These are phyloP conservation scores for Chaetorhynchus papuensis DNA, from an alignment of 2,113 vertebrate species.

Conservation along the genomic window DNA sequence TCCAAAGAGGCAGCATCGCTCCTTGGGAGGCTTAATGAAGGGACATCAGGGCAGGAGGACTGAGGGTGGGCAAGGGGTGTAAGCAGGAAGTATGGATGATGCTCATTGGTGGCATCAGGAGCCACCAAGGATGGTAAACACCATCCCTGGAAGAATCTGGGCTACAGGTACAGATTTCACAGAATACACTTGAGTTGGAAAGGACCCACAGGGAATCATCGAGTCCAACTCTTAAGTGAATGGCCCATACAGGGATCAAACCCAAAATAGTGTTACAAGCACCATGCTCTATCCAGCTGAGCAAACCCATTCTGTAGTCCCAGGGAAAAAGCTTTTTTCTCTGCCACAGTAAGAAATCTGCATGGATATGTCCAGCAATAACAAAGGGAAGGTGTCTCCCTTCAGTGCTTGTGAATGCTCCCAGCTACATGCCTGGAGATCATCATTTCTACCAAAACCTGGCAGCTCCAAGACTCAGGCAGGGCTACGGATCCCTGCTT, in stretches of 20 bases:
- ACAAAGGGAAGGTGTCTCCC: not conserved
- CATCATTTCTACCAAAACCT: not conserved
- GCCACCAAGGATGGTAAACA: accelerated
- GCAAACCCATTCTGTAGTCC: not conserved
- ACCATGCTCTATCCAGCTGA: not conserved
- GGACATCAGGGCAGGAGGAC: not conserved
- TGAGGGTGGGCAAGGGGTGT: not conserved
- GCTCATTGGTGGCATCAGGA: not conserved
- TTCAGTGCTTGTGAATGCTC: not conserved
- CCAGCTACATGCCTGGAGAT: not conserved
- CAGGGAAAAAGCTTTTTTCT: not conserved
- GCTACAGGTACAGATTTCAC: not conserved
- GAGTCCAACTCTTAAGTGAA: not conserved
- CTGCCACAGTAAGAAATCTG: not conserved
- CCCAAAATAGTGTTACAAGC: not conserved
- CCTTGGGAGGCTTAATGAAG: not conserved
- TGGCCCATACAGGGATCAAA: not conserved
- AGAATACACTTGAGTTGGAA: not conserved
- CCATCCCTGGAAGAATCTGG: not conserved
- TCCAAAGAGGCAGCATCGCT: not conserved
- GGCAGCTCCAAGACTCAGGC: not conserved
- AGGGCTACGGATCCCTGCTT: not conserved
- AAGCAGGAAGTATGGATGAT: not conserved
- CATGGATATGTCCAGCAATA: not conserved
- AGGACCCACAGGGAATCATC: not conserved